Evolutionary conservation across 2,888 invertebrate genomes (phyloP), one percentile per base, ranked within the genome.

Genomic region (Creontiades dilutus): DNA sequence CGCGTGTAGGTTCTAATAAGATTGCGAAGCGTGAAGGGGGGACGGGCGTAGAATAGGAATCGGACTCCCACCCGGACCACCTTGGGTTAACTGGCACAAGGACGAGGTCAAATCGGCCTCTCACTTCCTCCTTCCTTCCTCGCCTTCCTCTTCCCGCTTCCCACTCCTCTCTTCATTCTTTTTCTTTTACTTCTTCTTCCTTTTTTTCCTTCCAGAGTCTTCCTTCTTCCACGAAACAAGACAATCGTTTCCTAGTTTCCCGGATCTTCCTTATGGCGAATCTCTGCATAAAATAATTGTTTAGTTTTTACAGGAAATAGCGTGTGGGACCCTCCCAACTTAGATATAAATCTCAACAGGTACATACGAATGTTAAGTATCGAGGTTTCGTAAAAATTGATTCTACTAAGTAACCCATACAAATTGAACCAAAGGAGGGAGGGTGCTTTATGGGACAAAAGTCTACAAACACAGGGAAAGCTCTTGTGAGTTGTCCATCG

Each of bases 111-210:
- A 88, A 88, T 88, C 88, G 78, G 89, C 82, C 82, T 89, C 89
- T 89, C 89, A 89, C 89, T 89, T 89, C 89, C 89, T 89, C 82
- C 81, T 82, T 84, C 81, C 89, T 89, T 88, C 68, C 88, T 86
- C 86, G 86, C 86, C 86, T 86, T 88, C 88, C 88, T 88, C 78
- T 88, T 88, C 88, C 88, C 88, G 80, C 88, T 88, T 88, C 88
- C 76, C 61, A 85, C 85, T 85, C 85, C 61, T 85, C 78, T 78
- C 78, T 80, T 78, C 37, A 78, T 88, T 88, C 88, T 76, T 88
- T 88, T 88, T 88, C 27, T 78, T 88, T 78, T 88, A 52, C 9
- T 78, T 80, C 86, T 86, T 86, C 75, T 48, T 75, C 46, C 13
- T 86, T 75, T 86, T 86, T 37, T 86, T 47, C 13, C 75, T 75